phyloP scores from a whole-genome alignment of 1,140 invertebrate species.

The Leguminivora glycinivorella region DNA sequence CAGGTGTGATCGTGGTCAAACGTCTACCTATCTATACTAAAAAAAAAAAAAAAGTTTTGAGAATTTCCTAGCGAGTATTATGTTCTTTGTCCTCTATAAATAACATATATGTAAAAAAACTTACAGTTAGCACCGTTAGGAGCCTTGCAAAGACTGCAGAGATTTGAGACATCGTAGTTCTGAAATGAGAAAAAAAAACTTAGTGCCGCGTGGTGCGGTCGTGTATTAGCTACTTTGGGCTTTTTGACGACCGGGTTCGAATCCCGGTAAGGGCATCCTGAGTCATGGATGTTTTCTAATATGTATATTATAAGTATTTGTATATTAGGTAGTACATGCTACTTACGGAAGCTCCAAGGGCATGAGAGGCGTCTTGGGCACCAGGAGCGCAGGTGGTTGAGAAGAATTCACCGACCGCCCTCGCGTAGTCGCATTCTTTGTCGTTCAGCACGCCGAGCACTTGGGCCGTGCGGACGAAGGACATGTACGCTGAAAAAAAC shows the following conservation, averaged over 20 bases:
- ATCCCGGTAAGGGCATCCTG: too few species aligned
- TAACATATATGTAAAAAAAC: neutral
- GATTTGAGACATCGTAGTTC: conserved; percentile 45
- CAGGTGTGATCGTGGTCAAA: too few species aligned
- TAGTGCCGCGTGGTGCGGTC: too few species aligned
- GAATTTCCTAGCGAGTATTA: too few species aligned
- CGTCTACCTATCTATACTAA: too few species aligned
- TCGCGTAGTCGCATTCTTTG: conserved; percentile 80
- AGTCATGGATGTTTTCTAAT: too few species aligned
- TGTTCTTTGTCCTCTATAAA: too few species aligned
- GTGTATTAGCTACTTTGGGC: too few species aligned
- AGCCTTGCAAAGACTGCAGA: conserved; percentile 52
- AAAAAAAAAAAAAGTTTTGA: too few species aligned
- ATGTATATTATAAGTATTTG: too few species aligned
- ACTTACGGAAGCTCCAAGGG: conserved; percentile 57
- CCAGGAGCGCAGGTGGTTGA: conserved; percentile 81
- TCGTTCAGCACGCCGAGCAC: conserved; percentile 64
- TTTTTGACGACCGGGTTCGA: too few species aligned
- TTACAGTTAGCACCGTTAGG: conserved; percentile 6
- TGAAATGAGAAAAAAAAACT: conserved; percentile 31
- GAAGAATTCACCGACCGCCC: conserved; percentile 80
- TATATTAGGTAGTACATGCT: too few species aligned
- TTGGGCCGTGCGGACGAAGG: conserved; percentile 79
- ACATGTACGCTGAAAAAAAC: conserved; percentile 78
- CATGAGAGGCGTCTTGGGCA: conserved; percentile 72